These are phyloP conservation scores for Pantherophis guttatus DNA, from an alignment of 2,113 vertebrate genomes.

Conservation along the genomic window DNA sequence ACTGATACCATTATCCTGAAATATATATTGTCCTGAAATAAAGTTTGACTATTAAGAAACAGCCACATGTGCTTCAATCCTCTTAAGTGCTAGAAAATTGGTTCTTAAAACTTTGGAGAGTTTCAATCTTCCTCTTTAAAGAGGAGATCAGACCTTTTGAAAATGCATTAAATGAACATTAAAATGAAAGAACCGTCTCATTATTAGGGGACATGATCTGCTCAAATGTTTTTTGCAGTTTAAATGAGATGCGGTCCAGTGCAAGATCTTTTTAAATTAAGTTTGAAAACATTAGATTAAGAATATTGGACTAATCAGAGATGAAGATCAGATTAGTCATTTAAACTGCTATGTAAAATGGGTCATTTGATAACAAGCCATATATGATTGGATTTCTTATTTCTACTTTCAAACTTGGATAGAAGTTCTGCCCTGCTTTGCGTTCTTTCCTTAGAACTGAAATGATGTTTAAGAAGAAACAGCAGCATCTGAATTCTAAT, in stretches of 20 bases:
- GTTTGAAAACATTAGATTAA: neutral
- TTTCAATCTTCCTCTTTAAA: neutral
- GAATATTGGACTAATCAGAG: neutral
- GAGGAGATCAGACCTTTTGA: neutral
- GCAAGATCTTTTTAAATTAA: neutral
- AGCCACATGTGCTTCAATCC: neutral
- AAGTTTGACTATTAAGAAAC: constrained; percentile 2
- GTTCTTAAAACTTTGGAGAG: neutral
- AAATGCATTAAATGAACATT: neutral
- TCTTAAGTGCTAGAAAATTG: neutral
- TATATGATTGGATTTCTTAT: neutral
- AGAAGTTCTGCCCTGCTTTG: neutral
- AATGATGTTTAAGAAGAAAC: neutral
- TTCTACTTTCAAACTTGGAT: neutral
- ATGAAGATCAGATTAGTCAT: neutral
- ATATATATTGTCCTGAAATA: neutral
- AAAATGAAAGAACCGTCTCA: neutral
- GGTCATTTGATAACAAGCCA: neutral
- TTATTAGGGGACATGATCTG: neutral
- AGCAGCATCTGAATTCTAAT: neutral
- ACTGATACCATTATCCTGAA: neutral
- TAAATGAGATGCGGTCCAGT: neutral
- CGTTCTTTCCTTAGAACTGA: neutral
- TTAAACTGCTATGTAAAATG: neutral
- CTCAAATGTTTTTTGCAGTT: neutral